A percentile compares a stretch with the other conserved stretches of the same genome.
Conservation (phyloP, 2,113 vertebrate genomes). For the Nannospalax galili region DNA sequence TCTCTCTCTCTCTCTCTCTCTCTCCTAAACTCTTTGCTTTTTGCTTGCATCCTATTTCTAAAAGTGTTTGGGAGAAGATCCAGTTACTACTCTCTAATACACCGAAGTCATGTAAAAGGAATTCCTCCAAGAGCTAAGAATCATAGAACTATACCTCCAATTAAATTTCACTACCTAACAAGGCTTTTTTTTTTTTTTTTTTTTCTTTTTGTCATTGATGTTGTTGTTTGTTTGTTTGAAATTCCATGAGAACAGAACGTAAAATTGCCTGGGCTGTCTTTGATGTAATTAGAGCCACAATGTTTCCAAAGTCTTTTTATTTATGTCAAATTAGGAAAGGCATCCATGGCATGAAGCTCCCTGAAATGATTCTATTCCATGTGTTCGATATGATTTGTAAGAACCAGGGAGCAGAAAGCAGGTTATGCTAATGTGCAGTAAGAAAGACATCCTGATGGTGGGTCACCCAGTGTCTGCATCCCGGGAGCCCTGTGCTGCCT, state of each 20-base stretch:
- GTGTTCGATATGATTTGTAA: neutral
- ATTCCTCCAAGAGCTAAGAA: neutral
- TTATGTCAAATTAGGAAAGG: slow-evolving; percentile 33
- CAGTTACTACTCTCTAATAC: neutral
- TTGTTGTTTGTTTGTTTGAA: too few species aligned
- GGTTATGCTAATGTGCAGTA: neutral
- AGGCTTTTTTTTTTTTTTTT: neutral
- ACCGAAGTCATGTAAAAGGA: neutral
- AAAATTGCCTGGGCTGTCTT: slow-evolving; percentile 10
- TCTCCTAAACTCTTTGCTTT: neutral
- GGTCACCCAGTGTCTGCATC: neutral
- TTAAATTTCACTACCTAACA: slow-evolving; percentile 19
- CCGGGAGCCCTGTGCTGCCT: neutral
- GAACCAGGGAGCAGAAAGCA: neutral
- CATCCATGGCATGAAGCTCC: neutral
- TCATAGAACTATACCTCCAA: neutral
- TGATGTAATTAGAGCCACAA: slow-evolving; percentile 35
- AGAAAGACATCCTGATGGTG: neutral
- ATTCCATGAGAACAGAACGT: neutral
- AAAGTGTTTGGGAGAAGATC: neutral
- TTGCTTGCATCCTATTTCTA: slow-evolving; percentile 35
- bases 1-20: neutral
- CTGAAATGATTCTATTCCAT: neutral
- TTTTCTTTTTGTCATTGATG: neutral
- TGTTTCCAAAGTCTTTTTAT: slow-evolving; percentile 4